Conservation (phyloP, 2,113 vertebrate genomes). For the Halichoerus grypus region DNA sequence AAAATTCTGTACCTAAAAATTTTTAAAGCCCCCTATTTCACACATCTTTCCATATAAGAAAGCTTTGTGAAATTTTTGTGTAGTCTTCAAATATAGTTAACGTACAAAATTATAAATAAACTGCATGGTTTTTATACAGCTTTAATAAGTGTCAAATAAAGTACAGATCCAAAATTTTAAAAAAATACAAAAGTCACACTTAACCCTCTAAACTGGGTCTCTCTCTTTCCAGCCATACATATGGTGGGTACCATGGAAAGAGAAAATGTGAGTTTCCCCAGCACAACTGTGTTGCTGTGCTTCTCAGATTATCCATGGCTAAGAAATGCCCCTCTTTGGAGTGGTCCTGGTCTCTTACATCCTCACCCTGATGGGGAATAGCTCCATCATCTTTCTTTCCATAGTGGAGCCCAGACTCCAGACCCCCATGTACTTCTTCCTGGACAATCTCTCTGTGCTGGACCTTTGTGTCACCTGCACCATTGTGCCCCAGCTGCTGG, state of each 20-base stretch:
- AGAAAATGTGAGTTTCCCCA: conserved; percentile 37
- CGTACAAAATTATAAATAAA: conserved; percentile 77
- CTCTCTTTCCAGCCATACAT: neutral
- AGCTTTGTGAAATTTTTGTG: conserved; percentile 48
- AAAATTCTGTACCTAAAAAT: conserved; percentile 52
- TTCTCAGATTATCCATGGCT: conserved; percentile 47
- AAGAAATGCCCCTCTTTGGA: neutral
- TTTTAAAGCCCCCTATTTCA: conserved; percentile 34
- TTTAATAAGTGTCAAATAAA: conserved; percentile 66
- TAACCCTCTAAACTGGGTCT: neutral
- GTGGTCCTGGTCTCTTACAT: neutral
- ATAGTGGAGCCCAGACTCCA: neutral
- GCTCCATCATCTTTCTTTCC: conserved; percentile 60
- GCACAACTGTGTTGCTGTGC: conserved; percentile 7
- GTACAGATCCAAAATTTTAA: conserved; percentile 9
- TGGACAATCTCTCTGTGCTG: conserved; percentile 55
- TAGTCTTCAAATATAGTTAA: conserved; percentile 34
- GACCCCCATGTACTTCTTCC: conserved; percentile 75
- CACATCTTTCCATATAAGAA: conserved; percentile 30
- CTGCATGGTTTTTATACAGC: conserved; percentile 75
- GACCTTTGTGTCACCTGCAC: conserved; percentile 41
- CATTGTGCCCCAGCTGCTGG: conserved; percentile 30
- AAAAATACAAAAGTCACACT: neutral
- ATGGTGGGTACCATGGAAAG: neutral
- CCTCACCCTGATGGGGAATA: conserved; percentile 48